Conservation (phyloP, 2,113 vertebrate species). For the Ceyx melanurus region DNA sequence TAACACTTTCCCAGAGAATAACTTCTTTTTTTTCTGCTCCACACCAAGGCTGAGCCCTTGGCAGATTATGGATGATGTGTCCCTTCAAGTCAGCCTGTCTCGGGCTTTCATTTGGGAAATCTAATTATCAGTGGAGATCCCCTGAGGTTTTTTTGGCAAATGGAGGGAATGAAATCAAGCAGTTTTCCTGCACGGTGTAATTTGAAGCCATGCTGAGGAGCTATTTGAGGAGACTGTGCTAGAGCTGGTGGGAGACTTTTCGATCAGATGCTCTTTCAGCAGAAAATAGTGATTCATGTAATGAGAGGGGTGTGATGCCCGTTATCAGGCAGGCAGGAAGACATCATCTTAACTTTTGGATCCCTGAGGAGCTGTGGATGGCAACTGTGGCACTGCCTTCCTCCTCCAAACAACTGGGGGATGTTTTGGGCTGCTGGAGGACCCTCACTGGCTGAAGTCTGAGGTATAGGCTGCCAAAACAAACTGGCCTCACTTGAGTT, state of each 20-base stretch:
- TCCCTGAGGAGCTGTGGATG: not conserved
- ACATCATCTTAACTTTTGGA: not conserved
- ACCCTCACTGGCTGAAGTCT: not conserved
- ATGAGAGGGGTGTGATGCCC: not conserved
- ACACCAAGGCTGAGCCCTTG: not conserved
- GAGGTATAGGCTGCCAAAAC: not conserved
- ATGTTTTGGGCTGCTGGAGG: not conserved
- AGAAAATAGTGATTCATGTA: not conserved
- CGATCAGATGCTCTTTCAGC: not conserved
- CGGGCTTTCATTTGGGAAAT: not conserved
- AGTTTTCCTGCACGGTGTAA: not conserved
- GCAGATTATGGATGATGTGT: not conserved
- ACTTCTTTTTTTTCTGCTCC: not conserved
- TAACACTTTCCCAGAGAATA: not conserved
- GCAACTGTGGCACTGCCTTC: accelerated
- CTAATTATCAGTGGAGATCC: constrained; percentile 1
- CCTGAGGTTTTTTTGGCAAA: not conserved
- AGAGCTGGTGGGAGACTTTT: not conserved
- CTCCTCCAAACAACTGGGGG: not conserved
- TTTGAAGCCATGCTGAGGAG: constrained; percentile 19
- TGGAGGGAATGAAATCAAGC: constrained; percentile 10
- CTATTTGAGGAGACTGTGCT: not conserved
- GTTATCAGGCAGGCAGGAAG: not conserved
- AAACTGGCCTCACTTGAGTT: not conserved
- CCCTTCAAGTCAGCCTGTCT: not conserved